These are phyloP conservation scores for Spisula solida DNA, from an alignment of 2,888 invertebrate species.

Conservation along the genomic window DNA sequence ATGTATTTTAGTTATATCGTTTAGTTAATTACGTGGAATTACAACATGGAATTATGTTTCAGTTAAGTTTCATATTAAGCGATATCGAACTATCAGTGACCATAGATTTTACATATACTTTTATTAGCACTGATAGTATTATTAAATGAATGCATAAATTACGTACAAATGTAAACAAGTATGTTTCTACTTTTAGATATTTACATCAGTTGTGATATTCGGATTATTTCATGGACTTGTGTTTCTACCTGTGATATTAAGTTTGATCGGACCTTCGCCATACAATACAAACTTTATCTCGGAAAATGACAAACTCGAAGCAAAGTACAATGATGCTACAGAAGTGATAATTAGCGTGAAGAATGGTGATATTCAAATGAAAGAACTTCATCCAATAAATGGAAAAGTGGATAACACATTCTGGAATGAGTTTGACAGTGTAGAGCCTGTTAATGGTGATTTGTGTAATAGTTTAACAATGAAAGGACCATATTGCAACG, in stretches of 20 bases:
- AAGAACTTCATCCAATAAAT: slow-evolving; percentile 37
- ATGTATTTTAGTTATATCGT: too few relatives aligned
- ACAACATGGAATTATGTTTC: too few relatives aligned
- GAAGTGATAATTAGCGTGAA: slow-evolving; percentile 30
- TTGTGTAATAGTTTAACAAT: slow-evolving; percentile 39
- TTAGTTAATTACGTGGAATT: too few relatives aligned
- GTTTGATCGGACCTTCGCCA: slow-evolving; percentile 91
- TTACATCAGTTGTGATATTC: slow-evolving; percentile 92
- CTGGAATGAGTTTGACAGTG: slow-evolving; percentile 47
- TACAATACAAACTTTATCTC: slow-evolving; percentile 71
- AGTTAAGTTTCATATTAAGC: too few relatives aligned
- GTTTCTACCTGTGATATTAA: slow-evolving; percentile 92
- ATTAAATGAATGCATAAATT: too few relatives aligned
- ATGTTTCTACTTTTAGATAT: slow-evolving; percentile 88
- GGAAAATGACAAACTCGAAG: slow-evolving; percentile 37
- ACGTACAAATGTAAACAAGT: too few relatives aligned
- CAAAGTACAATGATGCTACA: not conserved
- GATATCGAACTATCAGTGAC: too few relatives aligned
- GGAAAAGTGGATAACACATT: slow-evolving; percentile 26
- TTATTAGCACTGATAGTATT: too few relatives aligned
- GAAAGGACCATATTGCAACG: slow-evolving; percentile 11
- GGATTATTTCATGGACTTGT: slow-evolving; percentile 93
- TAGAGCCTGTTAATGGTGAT: slow-evolving; percentile 38
- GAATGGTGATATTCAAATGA: slow-evolving; percentile 33
- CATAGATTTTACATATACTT: too few relatives aligned